These are phyloP conservation scores for Watsonalla binaria DNA, from an alignment of 2,888 invertebrate species.

Conservation along the genomic window DNA sequence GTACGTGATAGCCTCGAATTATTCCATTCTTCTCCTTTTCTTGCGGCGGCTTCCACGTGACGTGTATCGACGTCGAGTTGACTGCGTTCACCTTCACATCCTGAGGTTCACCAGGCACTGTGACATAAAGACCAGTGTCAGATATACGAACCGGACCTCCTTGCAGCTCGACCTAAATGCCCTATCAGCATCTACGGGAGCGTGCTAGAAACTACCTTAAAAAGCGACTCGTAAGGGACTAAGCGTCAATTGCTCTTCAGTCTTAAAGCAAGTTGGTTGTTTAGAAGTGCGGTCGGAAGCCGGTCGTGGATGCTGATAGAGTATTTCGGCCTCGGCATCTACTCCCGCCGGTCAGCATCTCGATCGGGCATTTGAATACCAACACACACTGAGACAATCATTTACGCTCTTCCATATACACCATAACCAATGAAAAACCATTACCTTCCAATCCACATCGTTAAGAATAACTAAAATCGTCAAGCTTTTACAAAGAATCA, in stretches of 20 bases:
- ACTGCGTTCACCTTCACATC: conserved; percentile 92
- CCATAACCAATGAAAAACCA: conserved; percentile 75
- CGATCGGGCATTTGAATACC: conserved; percentile 85
- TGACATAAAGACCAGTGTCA: conserved; percentile 55
- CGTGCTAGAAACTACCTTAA: conserved; percentile 68
- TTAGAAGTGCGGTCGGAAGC: conserved; percentile 62
- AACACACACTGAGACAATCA: conserved; percentile 80
- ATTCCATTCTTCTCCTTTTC: conserved; percentile 96
- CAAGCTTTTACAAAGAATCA: conserved; percentile 72
- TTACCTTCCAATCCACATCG: conserved; percentile 78
- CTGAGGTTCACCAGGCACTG: conserved; percentile 98
- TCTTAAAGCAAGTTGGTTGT: background rate
- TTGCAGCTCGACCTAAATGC: conserved; percentile 63
- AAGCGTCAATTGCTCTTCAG: conserved; percentile 35
- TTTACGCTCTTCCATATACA: conserved; percentile 72
- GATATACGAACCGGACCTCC: conserved; percentile 36
- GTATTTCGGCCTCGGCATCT: conserved; percentile 63
- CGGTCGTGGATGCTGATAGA: conserved; percentile 73
- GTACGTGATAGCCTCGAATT: conserved; percentile 97
- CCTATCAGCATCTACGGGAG: conserved; percentile 78
- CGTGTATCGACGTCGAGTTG: conserved; percentile 97
- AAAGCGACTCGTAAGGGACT: conserved; percentile 54
- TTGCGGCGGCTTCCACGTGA: conserved; percentile 95
- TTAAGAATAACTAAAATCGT: conserved; percentile 74
- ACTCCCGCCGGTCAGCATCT: conserved; percentile 71